These are phyloP conservation scores for Sinotaia quadrata DNA, from an alignment of 2,888 invertebrate species.

Conservation along the genomic window DNA sequence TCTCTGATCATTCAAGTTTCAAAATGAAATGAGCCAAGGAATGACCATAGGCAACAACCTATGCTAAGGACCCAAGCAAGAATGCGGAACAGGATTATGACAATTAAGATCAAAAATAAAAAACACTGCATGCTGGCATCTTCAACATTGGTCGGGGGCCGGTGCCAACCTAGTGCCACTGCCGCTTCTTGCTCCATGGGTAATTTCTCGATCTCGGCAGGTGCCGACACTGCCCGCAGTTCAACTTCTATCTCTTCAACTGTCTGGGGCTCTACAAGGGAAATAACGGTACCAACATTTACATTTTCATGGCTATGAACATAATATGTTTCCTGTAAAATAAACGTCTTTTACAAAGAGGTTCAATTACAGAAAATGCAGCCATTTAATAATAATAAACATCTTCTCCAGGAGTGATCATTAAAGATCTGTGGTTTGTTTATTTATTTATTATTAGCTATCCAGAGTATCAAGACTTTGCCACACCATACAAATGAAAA, in stretches of 20 bases:
- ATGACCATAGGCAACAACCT: constrained; percentile 50
- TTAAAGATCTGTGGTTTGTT: no score
- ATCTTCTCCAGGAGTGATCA: no score
- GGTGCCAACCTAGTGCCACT: constrained; percentile 56
- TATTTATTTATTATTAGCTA: no score
- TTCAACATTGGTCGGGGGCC: constrained; percentile 33
- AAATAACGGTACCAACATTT: constrained; percentile 20
- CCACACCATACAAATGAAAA: no score
- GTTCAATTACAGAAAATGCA: not conserved
- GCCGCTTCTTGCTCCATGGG: constrained; percentile 45
- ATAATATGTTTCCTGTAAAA: not conserved
- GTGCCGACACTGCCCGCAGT: constrained; percentile 43
- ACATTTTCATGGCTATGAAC: not conserved
- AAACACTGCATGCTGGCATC: constrained; percentile 59
- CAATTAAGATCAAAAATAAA: constrained; percentile 49
- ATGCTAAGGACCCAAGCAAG: constrained; percentile 52
- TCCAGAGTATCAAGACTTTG: no score
- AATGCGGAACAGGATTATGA: constrained; percentile 49
- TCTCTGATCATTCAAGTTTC: constrained; percentile 1
- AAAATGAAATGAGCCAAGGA: constrained; percentile 34
- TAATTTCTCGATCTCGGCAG: constrained; percentile 47
- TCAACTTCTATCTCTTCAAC: constrained; percentile 57
- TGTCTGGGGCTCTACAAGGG: constrained; percentile 51
- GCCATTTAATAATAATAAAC: no score
- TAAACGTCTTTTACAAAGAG: not conserved